phyloP scores from a whole-genome alignment of 2,113 vertebrate species.

The Andinoacara biseriatus region DNA sequence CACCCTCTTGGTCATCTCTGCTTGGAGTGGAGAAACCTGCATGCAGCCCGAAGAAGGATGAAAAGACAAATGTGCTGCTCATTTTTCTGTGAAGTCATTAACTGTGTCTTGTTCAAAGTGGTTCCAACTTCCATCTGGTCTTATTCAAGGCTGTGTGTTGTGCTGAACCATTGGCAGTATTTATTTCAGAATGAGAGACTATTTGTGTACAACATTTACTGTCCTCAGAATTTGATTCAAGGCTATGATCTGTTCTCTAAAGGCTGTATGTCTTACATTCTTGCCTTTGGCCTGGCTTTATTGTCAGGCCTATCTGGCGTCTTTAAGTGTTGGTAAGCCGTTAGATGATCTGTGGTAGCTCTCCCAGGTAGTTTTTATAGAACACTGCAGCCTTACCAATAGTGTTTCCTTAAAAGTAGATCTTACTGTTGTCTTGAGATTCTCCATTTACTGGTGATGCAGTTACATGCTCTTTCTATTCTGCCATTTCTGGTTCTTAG shows the following conservation, averaged over 20 bases:
- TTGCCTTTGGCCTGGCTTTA: slow-evolving; percentile 64
- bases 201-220: slow-evolving; percentile 43
- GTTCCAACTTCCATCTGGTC: slow-evolving; percentile 45
- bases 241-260: slow-evolving; percentile 44
- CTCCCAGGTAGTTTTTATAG: slow-evolving; percentile 44
- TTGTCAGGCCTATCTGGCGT: slow-evolving; percentile 23
- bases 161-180: slow-evolving; percentile 64
- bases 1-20: slow-evolving; percentile 41
- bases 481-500: slow-evolving; percentile 10
- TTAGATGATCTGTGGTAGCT: slow-evolving; percentile 29
- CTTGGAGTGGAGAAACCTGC: slow-evolving; percentile 65
- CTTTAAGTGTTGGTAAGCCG: slow-evolving; percentile 34
- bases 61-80: slow-evolving; percentile 63
- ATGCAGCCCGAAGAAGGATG: slow-evolving; percentile 73
- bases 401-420: slow-evolving; percentile 29
- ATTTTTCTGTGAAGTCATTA: slow-evolving; percentile 59
- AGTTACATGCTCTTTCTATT: slow-evolving; percentile 21
- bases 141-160: slow-evolving; percentile 51
- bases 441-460: slow-evolving; percentile 15
- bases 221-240: slow-evolving; percentile 46
- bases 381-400: slow-evolving; percentile 55
- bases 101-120: slow-evolving; percentile 56
- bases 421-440: slow-evolving; percentile 29
- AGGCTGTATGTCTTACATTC: slow-evolving; percentile 47
- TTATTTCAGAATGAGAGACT: slow-evolving; percentile 41